Conservation (phyloP, 2,888 invertebrate species). For the Drosophila bunnanda region DNA sequence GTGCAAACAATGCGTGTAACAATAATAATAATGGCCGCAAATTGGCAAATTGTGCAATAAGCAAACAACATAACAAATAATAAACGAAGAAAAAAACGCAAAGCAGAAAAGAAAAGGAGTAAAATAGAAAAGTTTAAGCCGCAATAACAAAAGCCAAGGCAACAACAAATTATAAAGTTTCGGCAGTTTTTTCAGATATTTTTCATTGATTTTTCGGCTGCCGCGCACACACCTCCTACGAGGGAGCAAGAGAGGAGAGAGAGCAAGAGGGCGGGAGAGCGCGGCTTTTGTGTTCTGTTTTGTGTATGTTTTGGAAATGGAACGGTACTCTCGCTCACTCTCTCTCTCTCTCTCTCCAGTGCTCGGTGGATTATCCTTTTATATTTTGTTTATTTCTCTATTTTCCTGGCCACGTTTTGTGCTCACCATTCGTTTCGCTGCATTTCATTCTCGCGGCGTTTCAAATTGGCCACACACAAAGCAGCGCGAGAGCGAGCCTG, state of each 20-base stretch:
- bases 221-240: slow-evolving; percentile 62
- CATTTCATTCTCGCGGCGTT: slow-evolving; percentile 76
- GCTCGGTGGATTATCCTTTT: slow-evolving; percentile 69
- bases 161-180: slow-evolving; percentile 44
- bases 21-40: slow-evolving; percentile 35
- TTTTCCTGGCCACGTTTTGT: slow-evolving; percentile 69
- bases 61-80: not conserved
- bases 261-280: slow-evolving; percentile 24
- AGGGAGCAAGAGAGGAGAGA: slow-evolving; percentile 7
- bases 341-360: slow-evolving; percentile 6
- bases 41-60: not conserved
- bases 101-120: not conserved
- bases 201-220: slow-evolving; percentile 78
- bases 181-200: slow-evolving; percentile 74
- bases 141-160: slow-evolving; percentile 38
- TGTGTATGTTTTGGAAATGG: slow-evolving; percentile 64
- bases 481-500: not conserved
- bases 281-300: slow-evolving; percentile 63
- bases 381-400: slow-evolving; percentile 77
- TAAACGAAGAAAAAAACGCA: not conserved
- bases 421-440: slow-evolving; percentile 76
- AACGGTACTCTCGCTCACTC: slow-evolving; percentile 34
- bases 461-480: slow-evolving; percentile 57
- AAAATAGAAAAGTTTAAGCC: slow-evolving; percentile 17
- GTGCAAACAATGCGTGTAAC: slow-evolving; percentile 12